Evolutionary conservation across 1,140 invertebrate genomes (phyloP), one percentile per base, ranked within the genome.

Genomic region (Caerostris darwini): DNA sequence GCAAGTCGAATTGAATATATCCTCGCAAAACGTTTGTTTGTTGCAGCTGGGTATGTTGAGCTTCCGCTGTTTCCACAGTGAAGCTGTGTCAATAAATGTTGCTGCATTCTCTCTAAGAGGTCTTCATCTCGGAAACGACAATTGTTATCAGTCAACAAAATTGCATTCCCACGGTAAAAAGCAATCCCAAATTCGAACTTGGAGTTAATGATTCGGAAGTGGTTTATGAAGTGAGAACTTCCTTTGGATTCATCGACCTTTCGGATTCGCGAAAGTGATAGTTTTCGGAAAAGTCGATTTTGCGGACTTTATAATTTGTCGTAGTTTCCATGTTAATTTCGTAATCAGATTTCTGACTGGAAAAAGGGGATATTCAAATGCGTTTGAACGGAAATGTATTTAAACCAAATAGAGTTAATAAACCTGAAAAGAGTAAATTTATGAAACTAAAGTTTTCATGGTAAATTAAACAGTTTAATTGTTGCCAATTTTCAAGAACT

Each of bases 61-160:
- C 10, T 87, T 87, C 85, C 85, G 85, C 59, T 87, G 81, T 77
- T 77, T 77, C 71, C 71, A 12, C 71, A 8, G 3, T 5, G 56
- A 90, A 90, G 77, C 90, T 92, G 90, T 67, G 34, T 83, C 50
- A 92, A 92, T 56, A 92, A n/a, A 7, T 10, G 34, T 64, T 56
- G n/a, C 67, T 56, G 50, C 57, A 90, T 81, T 59, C 71, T 77
- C 90, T 92, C 34, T 83, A 59, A 61, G 8, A 64, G 53, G 59
- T 50, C 57, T 59, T 82, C 71, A 83, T 92, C 57, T 83, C 56
- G 89, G 89, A 90, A 89, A 89, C 50, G 50, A 59, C 69, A 77
- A 82, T 77, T 92, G 81, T 92, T 83, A 92, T 92, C 77, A 59
- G 58, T 59, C 57, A 92, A 92, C 71, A 59, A 92, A 83, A 77